Base-by-base conservation (phyloP, 2,113 vertebrate genomes). In the Lonchura striata region DNA sequence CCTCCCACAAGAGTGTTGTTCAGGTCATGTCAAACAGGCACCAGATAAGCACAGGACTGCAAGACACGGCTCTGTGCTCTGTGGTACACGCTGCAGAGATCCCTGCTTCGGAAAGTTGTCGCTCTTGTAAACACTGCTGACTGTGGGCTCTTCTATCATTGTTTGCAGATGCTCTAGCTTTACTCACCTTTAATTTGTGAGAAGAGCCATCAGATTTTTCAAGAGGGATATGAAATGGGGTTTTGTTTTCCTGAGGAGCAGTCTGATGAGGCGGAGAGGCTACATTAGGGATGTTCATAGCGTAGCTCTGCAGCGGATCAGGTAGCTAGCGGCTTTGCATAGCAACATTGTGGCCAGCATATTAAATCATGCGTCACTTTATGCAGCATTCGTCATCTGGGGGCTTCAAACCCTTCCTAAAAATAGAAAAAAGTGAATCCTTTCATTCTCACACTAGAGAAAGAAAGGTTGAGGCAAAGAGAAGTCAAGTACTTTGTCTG, bases 291-390 rank as follows among this genome's bases (percentile, higher is more conserved):
- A 93, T 90, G 72, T 95, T 94, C 60, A 4, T 9, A 84, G 65
- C 2, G 1, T 82, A 96, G 85, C 77, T 96, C 88, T 92, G 90
- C 94, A 92, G 88, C 5, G 6, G 76, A 93, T 93, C 82, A 84
- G 90, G 82, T 88, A 78, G 63, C 61, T 94, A 21, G 79, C 1
- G 0, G 64, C 47, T 94, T 96, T 90, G 90, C 93, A 88, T 86
- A 92, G 85, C 79, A 88, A 86, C n/a, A 0, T 74, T 60, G 82
- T 88, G 92, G 68, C 79, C 37, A 82, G 75, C 41, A 60, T 92
- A 68, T 88, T 70, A 94, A 91, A 80, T 63, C 35, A 70, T 56
- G 70, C 1, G 0, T 86, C n/a, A 77, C 39, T 50, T 91, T 71
- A 85, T 35, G 52, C 54, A 88, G 68, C 10, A 15, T 81, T 92